Percentiles rank a stretch among this genome's conserved stretches.
Conservation (phyloP, 1,140 invertebrate genomes). For the Neodiprion virginianus region DNA sequence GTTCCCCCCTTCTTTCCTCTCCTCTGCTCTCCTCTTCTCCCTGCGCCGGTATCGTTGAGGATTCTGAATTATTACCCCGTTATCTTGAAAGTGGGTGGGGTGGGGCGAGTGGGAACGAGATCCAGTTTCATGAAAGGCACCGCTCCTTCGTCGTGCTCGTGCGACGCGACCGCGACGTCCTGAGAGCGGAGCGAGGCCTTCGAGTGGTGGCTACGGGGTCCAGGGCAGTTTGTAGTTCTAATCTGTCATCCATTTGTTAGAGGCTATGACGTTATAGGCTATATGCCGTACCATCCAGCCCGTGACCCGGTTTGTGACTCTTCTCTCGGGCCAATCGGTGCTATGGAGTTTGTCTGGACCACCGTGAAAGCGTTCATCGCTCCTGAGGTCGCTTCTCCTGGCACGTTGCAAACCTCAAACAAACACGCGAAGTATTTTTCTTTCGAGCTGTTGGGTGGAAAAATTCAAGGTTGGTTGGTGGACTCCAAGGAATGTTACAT, state of each 20-base stretch:
- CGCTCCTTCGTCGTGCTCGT: slow-evolving; percentile 29
- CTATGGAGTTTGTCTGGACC: slow-evolving; percentile 39
- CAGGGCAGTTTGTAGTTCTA: slow-evolving; percentile 51
- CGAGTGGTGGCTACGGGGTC: slow-evolving; percentile 22
- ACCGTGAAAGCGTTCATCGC: slow-evolving; percentile 44
- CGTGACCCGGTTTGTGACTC: slow-evolving; percentile 44
- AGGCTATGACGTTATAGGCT: slow-evolving; percentile 47
- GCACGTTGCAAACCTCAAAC: slow-evolving; percentile 20
- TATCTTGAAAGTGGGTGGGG: slow-evolving; percentile 46
- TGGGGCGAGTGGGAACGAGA: slow-evolving; percentile 37
- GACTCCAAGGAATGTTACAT: neutral
- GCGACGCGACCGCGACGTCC: neutral
- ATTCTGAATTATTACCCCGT: slow-evolving; percentile 56
- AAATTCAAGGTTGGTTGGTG: neutral
- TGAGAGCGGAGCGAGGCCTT: neutral
- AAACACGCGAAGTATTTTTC: slow-evolving; percentile 7
- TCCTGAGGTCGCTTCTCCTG: slow-evolving; percentile 25
- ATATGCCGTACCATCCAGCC: slow-evolving; percentile 45
- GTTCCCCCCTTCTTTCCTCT: too few relatives aligned
- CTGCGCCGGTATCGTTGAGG: slow-evolving; percentile 10
- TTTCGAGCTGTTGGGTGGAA: neutral
- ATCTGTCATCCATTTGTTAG: slow-evolving; percentile 57
- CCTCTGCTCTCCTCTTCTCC: slow-evolving; percentile 22
- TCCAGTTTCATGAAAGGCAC: slow-evolving; percentile 59
- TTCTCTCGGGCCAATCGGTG: slow-evolving; percentile 15